Conservation (phyloP, 2,888 invertebrate genomes). For the Cephus nigrinus region DNA sequence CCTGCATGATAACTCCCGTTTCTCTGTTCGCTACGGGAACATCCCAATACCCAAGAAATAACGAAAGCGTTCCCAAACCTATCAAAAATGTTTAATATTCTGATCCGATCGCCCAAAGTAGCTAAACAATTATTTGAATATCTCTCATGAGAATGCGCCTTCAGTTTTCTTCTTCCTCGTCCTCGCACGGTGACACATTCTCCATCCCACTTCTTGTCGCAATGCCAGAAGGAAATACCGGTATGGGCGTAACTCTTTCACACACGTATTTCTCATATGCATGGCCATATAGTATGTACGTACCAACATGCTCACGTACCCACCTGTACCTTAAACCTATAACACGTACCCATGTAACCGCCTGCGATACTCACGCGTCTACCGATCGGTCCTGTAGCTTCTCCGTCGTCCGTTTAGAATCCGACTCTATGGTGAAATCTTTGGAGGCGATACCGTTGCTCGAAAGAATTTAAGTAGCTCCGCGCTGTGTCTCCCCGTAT, state of each 20-base stretch:
- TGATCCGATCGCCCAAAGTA: too few relatives aligned
- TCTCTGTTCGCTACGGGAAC: too few relatives aligned
- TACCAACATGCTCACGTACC: too few relatives aligned
- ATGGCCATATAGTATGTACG: background rate
- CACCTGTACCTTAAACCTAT: background rate
- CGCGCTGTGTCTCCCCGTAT: background rate
- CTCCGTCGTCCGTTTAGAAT: slow-evolving; percentile 11
- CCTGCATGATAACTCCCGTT: too few relatives aligned
- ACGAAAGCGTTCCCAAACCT: too few relatives aligned
- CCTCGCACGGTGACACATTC: background rate
- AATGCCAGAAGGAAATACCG: background rate
- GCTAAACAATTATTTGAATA: too few relatives aligned
- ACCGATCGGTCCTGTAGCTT: background rate
- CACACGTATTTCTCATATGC: background rate
- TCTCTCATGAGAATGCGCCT: background rate
- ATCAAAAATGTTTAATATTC: too few relatives aligned
- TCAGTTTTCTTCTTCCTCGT: background rate
- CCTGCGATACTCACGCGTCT: slow-evolving; percentile 22
- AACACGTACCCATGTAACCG: background rate
- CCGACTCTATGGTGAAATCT: slow-evolving; percentile 32
- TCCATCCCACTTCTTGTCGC: background rate
- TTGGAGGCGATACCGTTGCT: slow-evolving; percentile 36
- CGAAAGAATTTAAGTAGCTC: background rate
- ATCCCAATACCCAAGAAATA: too few relatives aligned
- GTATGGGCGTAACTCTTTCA: background rate